Conservation (phyloP, 2,797 vertebrate species). For the Channallabes apus region DNA sequence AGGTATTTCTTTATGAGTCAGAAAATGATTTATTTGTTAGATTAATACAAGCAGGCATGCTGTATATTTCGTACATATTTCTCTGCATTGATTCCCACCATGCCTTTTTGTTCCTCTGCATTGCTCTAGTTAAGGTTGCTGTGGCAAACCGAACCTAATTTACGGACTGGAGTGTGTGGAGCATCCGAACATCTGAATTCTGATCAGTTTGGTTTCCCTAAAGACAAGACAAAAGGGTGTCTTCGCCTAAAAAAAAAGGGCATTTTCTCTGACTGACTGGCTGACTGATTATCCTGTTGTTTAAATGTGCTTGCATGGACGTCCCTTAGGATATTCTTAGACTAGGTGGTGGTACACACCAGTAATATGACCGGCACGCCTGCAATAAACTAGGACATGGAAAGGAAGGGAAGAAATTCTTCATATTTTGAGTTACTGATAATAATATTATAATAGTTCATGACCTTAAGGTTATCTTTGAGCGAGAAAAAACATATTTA, state of each 20-base stretch:
- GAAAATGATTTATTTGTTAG: not conserved
- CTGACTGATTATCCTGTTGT: not conserved
- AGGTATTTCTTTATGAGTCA: not conserved
- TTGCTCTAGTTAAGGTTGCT: not conserved
- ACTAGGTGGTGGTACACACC: not conserved
- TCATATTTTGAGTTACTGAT: not conserved
- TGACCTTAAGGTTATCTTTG: not conserved
- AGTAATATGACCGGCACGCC: not conserved
- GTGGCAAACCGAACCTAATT: slow-evolving; percentile 1
- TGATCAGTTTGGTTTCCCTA: not conserved
- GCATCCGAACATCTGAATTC: not conserved
- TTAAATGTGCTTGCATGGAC: not conserved
- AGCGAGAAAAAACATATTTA: not conserved
- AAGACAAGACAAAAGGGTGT: not conserved
- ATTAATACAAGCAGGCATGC: not conserved
- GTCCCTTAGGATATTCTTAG: slow-evolving; percentile 1
- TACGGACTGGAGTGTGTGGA: not conserved
- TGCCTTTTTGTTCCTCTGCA: not conserved
- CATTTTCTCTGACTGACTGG: not conserved
- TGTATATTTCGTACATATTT: not conserved
- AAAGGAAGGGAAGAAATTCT: not conserved
- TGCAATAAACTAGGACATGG: not conserved
- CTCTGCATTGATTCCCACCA: not conserved
- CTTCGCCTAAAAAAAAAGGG: not conserved
- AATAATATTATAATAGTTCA: not conserved